Evolutionary conservation across 2,113 vertebrate species (phyloP).

Genomic region (Neofelis nebulosa): DNA sequence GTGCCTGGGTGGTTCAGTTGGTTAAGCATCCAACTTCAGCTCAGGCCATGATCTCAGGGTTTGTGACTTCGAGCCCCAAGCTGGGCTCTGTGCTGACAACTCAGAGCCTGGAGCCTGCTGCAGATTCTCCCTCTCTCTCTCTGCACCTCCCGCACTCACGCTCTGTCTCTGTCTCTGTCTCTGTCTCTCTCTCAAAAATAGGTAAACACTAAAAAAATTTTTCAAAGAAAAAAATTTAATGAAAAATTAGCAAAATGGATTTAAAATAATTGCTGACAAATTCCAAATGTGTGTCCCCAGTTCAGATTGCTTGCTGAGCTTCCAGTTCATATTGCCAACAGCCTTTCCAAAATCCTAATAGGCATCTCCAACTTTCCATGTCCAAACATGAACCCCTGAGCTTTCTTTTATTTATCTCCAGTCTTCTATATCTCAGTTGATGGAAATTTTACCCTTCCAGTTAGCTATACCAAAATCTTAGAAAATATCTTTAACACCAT

Average conservation of each 20-base stretch:
- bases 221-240: not conserved
- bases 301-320: not conserved
- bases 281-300: not conserved
- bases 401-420: not conserved
- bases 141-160: too few species aligned
- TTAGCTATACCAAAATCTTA: not conserved
- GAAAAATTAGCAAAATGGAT: not conserved
- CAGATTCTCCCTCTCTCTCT: too few species aligned
- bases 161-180: too few species aligned
- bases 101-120: too few species aligned
- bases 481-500: not conserved
- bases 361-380: not conserved
- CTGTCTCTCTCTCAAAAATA: too few species aligned
- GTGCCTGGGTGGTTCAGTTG: too few species aligned
- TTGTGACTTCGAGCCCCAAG: too few species aligned
- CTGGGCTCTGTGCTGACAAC: too few species aligned
- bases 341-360: not conserved
- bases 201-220: too few species aligned
- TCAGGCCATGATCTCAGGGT: too few species aligned
- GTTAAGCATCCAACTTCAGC: too few species aligned
- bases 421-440: not conserved
- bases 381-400: not conserved
- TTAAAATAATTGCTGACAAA: not conserved
- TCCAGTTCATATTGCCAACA: not conserved
- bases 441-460: not conserved